A percentile compares a stretch with the other conserved stretches of the same genome.
phyloP scores from a whole-genome alignment of 2,113 vertebrate genomes.

The Dolichotis patagonum region DNA sequence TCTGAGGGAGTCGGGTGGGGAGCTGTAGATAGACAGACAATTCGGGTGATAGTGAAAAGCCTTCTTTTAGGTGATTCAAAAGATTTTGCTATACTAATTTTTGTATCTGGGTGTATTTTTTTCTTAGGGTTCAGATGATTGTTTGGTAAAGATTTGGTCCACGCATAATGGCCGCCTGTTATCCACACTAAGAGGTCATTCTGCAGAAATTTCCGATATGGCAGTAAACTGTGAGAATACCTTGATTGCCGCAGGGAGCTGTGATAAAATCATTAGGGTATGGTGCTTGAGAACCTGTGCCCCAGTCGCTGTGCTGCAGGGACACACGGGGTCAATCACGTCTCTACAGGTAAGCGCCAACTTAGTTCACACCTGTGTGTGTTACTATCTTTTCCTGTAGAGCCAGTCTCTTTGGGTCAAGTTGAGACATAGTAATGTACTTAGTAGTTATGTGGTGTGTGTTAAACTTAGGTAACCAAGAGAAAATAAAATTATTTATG shows the following conservation, averaged over 20 bases:
- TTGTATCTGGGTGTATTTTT: conserved; percentile 48
- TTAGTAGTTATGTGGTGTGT: neutral
- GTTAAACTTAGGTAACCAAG: conserved; percentile 29
- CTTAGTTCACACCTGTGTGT: neutral
- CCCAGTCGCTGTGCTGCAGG: conserved; percentile 96
- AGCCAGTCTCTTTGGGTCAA: too few species aligned
- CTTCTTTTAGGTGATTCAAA: neutral
- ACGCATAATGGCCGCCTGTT: conserved; percentile 96
- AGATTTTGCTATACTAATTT: neutral
- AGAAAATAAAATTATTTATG: neutral
- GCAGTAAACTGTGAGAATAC: conserved; percentile 99
- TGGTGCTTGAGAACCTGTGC: conserved; percentile 99
- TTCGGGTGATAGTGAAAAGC: neutral
- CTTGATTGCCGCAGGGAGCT: conserved; percentile 97
- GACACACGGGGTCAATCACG: conserved; percentile 97
- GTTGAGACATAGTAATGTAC: conserved; percentile 16
- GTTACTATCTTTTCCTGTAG: neutral
- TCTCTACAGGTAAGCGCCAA: conserved; percentile 93
- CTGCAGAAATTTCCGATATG: conserved; percentile 98
- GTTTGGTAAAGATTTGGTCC: conserved; percentile 99
- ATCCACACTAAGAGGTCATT: conserved; percentile 96
- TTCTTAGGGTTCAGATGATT: conserved; percentile 96
- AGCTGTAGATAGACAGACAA: neutral
- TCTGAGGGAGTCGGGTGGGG: neutral
- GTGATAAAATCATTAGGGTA: conserved; percentile 97